Conservation (phyloP, 2,888 invertebrate species). For the Alcis repandata region DNA sequence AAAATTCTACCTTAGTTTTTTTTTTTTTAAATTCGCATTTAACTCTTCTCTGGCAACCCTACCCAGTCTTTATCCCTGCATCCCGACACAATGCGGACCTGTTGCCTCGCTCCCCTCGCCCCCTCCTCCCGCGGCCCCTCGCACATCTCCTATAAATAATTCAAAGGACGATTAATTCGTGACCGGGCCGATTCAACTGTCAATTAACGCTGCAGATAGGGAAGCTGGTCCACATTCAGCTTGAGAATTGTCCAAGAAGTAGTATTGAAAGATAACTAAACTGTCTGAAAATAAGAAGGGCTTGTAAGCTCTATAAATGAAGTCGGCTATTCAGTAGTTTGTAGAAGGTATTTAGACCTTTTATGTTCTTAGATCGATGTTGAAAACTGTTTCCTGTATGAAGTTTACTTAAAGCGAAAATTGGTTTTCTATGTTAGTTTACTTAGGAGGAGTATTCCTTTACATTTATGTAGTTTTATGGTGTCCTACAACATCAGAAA, state of each 20-base stretch:
- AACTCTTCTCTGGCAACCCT: constrained; percentile 60
- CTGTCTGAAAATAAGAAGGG: neutral
- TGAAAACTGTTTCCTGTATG: too few species aligned
- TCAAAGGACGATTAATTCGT: constrained; percentile 82
- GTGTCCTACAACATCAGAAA: too few species aligned
- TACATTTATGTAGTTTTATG: too few species aligned
- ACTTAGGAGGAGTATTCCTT: too few species aligned
- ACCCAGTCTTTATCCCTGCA: constrained; percentile 68
- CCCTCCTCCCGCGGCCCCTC: constrained; percentile 53
- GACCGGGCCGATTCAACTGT: constrained; percentile 82
- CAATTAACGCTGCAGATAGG: constrained; percentile 72
- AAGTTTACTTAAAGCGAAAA: too few species aligned
- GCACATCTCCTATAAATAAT: constrained; percentile 80
- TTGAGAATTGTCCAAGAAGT: constrained; percentile 11
- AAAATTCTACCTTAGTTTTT: neutral
- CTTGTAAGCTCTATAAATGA: neutral
- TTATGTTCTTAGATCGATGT: too few species aligned
- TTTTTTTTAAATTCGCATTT: neutral
- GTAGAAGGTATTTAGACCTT: neutral
- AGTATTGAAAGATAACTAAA: constrained; percentile 9
- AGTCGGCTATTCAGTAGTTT: neutral
- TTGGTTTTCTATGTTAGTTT: too few species aligned
- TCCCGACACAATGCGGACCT: constrained; percentile 82
- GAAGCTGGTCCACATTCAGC: constrained; percentile 39
- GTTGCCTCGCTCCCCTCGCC: constrained; percentile 61